Base-by-base conservation (phyloP, 2,888 invertebrate genomes). In the Oscheius sp. region DNA sequence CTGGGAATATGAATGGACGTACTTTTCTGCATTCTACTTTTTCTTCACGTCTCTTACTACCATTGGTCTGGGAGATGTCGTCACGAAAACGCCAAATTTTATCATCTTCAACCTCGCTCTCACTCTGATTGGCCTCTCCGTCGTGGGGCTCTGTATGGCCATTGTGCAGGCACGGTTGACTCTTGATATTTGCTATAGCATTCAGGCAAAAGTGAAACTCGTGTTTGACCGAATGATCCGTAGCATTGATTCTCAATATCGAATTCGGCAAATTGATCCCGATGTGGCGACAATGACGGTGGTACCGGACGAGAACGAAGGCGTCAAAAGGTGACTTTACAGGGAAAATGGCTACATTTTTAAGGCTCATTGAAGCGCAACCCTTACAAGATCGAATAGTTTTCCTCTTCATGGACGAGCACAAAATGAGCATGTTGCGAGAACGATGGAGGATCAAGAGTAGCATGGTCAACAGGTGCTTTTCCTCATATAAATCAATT, bases 1-100 rank as follows among this genome's bases (percentile, higher is more conserved):
- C 13, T 84, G 84, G 84, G 84, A 84, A 73, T 80, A 79, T 48
- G 83, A 83, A 73, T 84, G 84, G 84, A 79, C 83, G 1, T 84
- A 84, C 68, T 84, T 84, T 76, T 79, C 82, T 13, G 84, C 84
- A 2, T 83, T 83, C 59, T 84, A 84, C 71, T 84, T 83, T 73
- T 84, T 84, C 78, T 84, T 84, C 76, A 83, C 81, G 9, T 84
- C 84, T 21, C 76, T 84, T 4, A 84, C 84, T 9, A 84, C 84
- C n/a, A 82, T 84, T 33, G 80, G 84, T 10, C 74, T 84, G 2
- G 84, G 84, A 32, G 84, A 84, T 66, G 84, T 84, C n/a, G 84
- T 84, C 32, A 81, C 84, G 2, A 84, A 84, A 71, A 82, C 81
- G 29, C 84, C 84, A 1, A 84, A 84, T 66, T 84, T 84, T 68